Evolutionary conservation across 1,140 invertebrate species (phyloP), one percentile per base, ranked within the genome.

Genomic region (Meloidogyne chitwoodi): DNA sequence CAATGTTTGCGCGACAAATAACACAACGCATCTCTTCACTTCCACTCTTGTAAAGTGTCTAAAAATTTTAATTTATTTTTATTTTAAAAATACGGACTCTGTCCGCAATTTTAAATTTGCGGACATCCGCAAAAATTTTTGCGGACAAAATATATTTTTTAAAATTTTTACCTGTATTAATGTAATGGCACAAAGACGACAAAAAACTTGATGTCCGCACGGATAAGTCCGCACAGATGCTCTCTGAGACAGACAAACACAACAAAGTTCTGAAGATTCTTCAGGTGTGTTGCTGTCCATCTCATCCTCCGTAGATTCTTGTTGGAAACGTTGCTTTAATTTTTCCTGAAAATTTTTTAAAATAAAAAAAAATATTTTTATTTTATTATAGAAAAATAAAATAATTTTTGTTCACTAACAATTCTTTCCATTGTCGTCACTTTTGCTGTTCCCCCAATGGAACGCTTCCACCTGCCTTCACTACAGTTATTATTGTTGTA

Each of bases 181-280:
- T n/a, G 68, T 70, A 29, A 70, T 16, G 16, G 34, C 31, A 63
- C 68, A 70, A 26, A 70, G 56, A 5, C 68, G 68, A 70, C 68
- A 70, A 29, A 70, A 56, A 4, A 29, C 69, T 63, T 75, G 74
- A 62, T 75, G 74, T 22, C 69, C 27, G 26, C 74, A 75, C 11
- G 74, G 74, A 31, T 75, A 75, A 34, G 74, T 62, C 12, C 70
- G 68, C 6, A 75, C 74, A 64, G 74, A 75, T 12, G 74, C 74
- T 10, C 74, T 68, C n/a, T 62, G 34, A 27, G 63, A 24, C 1
- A 27, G 19, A 26, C 74, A 75, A 12, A 72, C 62, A 38, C 74
- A 70, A 71, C 74, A 75, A 29, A 69, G 31, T 6, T 75, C 74
- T 11, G 19, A 67, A 66, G 26, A 10, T 26, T 75, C 74, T 14